Conservation (phyloP, 23 tunicate species). For the Halocynthia roretzi region DNA sequence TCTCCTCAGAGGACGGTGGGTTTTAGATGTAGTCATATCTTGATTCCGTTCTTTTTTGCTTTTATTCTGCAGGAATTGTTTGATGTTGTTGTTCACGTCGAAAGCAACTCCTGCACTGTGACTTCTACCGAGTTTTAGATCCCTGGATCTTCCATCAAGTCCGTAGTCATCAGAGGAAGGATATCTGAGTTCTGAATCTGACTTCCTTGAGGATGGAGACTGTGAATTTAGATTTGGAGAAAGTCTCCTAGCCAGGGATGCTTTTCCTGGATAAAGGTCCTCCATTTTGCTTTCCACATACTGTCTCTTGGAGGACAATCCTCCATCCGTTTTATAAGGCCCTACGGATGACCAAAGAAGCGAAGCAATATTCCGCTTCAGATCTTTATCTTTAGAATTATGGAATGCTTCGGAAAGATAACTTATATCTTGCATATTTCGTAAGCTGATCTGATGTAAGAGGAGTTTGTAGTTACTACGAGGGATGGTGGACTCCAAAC, state of each 20-base stretch:
- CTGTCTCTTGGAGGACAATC: conserved; percentile 4
- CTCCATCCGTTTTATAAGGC: neutral
- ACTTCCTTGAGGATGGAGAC: too few relatives aligned
- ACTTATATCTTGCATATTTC: conserved; percentile 82
- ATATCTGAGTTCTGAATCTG: too few relatives aligned
- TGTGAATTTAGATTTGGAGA: conserved; percentile 11
- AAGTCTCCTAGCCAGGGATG: conserved; percentile 11
- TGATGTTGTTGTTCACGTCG: conserved; percentile 22
- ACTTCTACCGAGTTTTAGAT: neutral
- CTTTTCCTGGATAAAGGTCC: conserved; percentile 28
- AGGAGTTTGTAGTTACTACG: conserved; percentile 81
- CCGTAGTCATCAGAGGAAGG: too few relatives aligned
- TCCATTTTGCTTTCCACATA: conserved; percentile 7
- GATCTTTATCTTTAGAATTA: conserved; percentile 19
- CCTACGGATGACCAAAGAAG: conserved; percentile 4
- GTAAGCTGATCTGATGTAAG: conserved; percentile 64
- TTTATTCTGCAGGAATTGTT: conserved; percentile 19
- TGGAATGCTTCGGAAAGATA: conserved; percentile 21
- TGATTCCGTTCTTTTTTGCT: conserved; percentile 13
- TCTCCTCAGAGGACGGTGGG: conserved; percentile 20
- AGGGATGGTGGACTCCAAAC: conserved; percentile 51
- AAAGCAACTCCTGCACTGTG: conserved; percentile 22
- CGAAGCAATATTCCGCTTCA: conserved; percentile 21
- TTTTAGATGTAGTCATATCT: neutral
- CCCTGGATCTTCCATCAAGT: too few relatives aligned